Evolutionary conservation across 2,113 vertebrate genomes (phyloP).

Genomic region (Burhinus oedicnemus): DNA sequence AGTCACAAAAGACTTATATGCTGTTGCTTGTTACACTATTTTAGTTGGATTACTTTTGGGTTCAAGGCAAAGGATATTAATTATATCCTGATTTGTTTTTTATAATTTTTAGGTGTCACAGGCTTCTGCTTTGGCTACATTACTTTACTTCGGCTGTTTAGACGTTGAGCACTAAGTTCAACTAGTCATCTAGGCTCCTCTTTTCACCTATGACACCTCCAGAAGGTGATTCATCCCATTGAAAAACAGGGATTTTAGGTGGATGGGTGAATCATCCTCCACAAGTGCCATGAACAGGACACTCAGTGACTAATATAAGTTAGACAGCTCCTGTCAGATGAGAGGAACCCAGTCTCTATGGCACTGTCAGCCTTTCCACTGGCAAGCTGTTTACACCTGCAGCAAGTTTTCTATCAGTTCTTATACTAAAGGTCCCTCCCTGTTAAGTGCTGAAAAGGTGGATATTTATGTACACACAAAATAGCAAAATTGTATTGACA

Average conservation of each 20-base stretch:
- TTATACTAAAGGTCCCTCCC: not conserved
- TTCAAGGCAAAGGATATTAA: not conserved
- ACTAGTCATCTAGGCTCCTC: not conserved
- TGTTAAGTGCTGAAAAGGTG: not conserved
- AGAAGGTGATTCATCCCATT: not conserved
- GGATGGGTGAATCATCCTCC: not conserved
- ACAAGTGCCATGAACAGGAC: not conserved
- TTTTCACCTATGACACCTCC: not conserved
- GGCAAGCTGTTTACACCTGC: not conserved
- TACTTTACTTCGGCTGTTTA: not conserved
- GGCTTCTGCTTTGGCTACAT: not conserved
- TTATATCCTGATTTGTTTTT: not conserved
- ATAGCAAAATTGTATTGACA: not conserved
- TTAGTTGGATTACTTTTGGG: not conserved
- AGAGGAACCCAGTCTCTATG: not conserved
- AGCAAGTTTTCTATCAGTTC: not conserved
- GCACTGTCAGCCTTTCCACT: not conserved
- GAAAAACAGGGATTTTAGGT: not conserved
- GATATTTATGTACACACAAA: not conserved
- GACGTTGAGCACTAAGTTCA: not conserved
- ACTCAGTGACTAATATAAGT: not conserved
- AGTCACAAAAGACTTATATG: not conserved
- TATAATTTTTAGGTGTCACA: not conserved
- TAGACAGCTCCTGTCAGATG: not conserved
- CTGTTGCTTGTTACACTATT: not conserved